Base-by-base conservation (phyloP, 2,797 vertebrate species). In the Bufotes viridis region DNA sequence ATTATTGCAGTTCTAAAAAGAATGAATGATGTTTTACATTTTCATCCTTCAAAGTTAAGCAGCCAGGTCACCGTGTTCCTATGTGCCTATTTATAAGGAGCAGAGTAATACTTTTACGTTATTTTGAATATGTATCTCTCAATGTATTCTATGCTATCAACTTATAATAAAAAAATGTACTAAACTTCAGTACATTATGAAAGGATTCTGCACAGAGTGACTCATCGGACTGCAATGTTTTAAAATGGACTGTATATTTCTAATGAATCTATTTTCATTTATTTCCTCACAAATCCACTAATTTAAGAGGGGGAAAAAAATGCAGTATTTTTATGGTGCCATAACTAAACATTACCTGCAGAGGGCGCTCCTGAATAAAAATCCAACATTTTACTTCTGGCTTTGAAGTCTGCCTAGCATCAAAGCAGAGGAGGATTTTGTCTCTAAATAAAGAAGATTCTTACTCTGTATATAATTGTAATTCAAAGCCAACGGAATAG, bases 331-430 rank as follows among this genome's bases (percentile, higher is more conserved):
- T 11, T 65, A 11, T 6, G 11, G 29, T 24, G 24, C 24, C 20
- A 24, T 69, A 70, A 34, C 75, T 14, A 34, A 79, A 9, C 75
- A 20, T 79, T 65, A 10, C 63, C 85, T 80, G 85, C 60, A 86
- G 85, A 79, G 85, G 85, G 85, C 63, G 76, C 85, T 86, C 49
- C 63, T 55, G 85, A 79, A 69, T 78, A 70, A 86, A 22, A 55
- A 42, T 75, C 70, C 22, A 75, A 42, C 55, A n/a, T 14, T 84
- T 60, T 20, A 26, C 34, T 34, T 22, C 29, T 61, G 57, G 70
- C 82, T 84, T 84, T 84, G 82, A 84, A 75, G 82, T 84, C 70
- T 84, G 72, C 72, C 67, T 72, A 34, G 81, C 79, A 83, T 83
- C 81, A 57, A 72, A 72, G 70, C 11, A 75, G 55, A 57, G 57